Evolutionary conservation across 2,888 invertebrate species (phyloP), one percentile per base, ranked within the genome.

Genomic region (Desoria tigrina): DNA sequence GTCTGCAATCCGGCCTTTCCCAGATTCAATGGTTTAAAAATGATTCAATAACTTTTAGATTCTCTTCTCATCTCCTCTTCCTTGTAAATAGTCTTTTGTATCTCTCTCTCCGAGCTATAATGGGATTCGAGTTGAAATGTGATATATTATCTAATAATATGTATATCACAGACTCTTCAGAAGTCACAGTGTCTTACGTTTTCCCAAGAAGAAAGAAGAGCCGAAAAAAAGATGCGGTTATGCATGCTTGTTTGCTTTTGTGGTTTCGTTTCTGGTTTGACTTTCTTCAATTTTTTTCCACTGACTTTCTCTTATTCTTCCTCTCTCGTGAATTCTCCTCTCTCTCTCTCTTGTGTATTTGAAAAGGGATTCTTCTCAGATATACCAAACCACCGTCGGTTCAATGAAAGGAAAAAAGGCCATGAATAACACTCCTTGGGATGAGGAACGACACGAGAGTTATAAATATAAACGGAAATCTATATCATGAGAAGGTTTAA

Each of bases 11-110:
- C 60, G 51, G 66, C 60, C 63, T 61, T 60, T 71, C 63, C 55
- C 49, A 59, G 68, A 68, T 66, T 68, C 68, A 68, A 71, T 68
- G 66, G 68, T 68, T 71, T 71, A 68, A 71, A 71, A 71, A 68
- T 71, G 71, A 71, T 71, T 71, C 71, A 71, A 71, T 71, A 71
- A 71, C 71, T 71, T 68, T 71, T 66, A 57, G 61, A 66, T 64
- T 68, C 57, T 27, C 57, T 51, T 16, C 26, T 26, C 24, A 4
- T 16, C 16, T 3, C 24, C 24, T 21, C 21, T 16, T 45, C n/a
- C 4, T 45, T 45, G 32, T 32, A 32, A 32, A n/a, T 4, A 32
- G 32, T 4, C 32, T 32, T 32, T 32, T 32, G 32, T 32, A 32
- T 32, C 32, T n/a, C n/a, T n/a, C n/a, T n/a, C 32, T 32, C 11